A percentile compares a stretch with the other conserved stretches of the same genome.
phyloP scores from a whole-genome alignment of 2,113 vertebrate genomes.

The Cromileptes altivelis region DNA sequence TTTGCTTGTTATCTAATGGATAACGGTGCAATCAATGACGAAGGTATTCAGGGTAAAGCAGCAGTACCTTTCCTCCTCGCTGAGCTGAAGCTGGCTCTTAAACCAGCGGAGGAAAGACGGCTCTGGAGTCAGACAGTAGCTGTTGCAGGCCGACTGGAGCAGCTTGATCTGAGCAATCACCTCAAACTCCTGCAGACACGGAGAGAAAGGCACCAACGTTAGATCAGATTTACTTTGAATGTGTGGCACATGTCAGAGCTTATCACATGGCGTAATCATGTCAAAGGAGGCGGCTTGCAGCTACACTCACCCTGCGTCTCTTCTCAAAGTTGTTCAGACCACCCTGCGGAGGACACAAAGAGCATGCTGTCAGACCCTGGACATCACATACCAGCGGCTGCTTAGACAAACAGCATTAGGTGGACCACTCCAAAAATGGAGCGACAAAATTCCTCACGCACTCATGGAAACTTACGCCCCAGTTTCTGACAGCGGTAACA shows the following conservation, averaged over 20 bases:
- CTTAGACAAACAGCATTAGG: conserved; percentile 66
- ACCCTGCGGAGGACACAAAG: conserved; percentile 85
- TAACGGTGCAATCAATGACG: conserved; percentile 11
- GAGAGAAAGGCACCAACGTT: background rate
- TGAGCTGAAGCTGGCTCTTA: conserved; percentile 86
- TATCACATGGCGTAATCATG: background rate
- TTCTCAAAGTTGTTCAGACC: conserved; percentile 98
- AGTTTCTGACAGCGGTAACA: conserved; percentile 45
- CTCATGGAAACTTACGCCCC: conserved; percentile 54
- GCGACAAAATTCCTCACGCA: conserved; percentile 56
- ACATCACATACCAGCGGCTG: conserved; percentile 53
- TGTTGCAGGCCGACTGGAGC: conserved; percentile 95
- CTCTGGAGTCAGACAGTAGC: conserved; percentile 90
- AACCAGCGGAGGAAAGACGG: conserved; percentile 93
- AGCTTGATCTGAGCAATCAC: conserved; percentile 97
- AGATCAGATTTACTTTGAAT: background rate
- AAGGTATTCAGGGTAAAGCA: background rate
- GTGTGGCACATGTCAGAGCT: background rate
- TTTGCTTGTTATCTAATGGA: conserved; percentile 44
- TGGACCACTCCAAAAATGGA: conserved; percentile 43
- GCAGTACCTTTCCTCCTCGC: conserved; percentile 92
- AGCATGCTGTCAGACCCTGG: conserved; percentile 56
- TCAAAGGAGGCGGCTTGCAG: conserved; percentile 16
- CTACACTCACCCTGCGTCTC: conserved; percentile 90
- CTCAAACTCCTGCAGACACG: conserved; percentile 91